Conservation (phyloP, 2,888 invertebrate species). For the Leptura quadrifasciata region DNA sequence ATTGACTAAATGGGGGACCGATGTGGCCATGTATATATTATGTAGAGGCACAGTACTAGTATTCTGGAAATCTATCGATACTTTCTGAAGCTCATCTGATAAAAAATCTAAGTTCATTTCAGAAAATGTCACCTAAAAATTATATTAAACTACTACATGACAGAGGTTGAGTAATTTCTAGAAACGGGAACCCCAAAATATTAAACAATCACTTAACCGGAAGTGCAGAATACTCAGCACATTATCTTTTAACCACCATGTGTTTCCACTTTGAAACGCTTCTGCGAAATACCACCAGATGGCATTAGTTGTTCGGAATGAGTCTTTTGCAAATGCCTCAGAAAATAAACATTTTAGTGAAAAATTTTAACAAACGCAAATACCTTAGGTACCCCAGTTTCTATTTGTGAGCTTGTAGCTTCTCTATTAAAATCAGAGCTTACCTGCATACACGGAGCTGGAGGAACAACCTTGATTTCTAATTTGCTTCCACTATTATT, state of each 20-base stretch:
- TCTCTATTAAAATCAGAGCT: slow-evolving; percentile 40
- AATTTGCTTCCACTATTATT: slow-evolving; percentile 80
- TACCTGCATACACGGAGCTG: slow-evolving; percentile 89
- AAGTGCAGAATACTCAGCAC: too few species aligned
- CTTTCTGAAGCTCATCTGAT: slow-evolving; percentile 83
- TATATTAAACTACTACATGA: slow-evolving; percentile 22
- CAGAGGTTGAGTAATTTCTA: neutral
- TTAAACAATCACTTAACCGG: neutral
- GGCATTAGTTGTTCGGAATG: too few species aligned
- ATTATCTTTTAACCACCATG: too few species aligned
- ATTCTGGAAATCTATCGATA: slow-evolving; percentile 82
- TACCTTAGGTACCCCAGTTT: neutral
- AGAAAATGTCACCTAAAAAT: slow-evolving; percentile 81
- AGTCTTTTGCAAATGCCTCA: too few species aligned
- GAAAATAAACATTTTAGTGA: too few species aligned
- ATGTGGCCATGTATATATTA: slow-evolving; percentile 81
- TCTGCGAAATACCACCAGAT: too few species aligned
- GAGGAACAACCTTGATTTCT: slow-evolving; percentile 84
- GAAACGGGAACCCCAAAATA: neutral
- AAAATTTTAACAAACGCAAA: too few species aligned
- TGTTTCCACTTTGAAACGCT: too few species aligned
- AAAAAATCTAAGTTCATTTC: slow-evolving; percentile 81
- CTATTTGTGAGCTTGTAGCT: neutral
- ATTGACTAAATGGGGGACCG: slow-evolving; percentile 79
- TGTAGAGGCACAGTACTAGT: slow-evolving; percentile 81